These are phyloP conservation scores for Oscheius myriophilus DNA, from an alignment of 2,888 invertebrate species.

Conservation along the genomic window DNA sequence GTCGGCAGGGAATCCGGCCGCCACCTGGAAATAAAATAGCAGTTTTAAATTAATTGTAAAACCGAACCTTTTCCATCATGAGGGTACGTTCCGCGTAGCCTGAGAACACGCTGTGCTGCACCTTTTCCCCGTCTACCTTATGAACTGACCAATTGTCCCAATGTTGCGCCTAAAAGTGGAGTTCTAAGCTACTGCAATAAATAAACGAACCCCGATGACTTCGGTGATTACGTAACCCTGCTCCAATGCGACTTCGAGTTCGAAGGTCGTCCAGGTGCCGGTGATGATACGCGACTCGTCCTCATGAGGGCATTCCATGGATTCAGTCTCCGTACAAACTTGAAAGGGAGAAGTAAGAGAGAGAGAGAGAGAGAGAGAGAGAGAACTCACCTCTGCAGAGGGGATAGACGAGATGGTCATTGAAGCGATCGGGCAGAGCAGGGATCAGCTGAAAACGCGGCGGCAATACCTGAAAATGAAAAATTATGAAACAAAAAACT, in stretches of 20 bases:
- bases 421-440: slow-evolving; percentile 19
- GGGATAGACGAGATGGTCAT: slow-evolving; percentile 5
- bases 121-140: background rate
- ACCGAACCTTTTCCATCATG: background rate
- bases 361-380: too few relatives aligned
- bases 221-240: slow-evolving; percentile 23
- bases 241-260: slow-evolving; percentile 25
- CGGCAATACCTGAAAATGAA: slow-evolving; percentile 10
- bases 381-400: slow-evolving; percentile 18
- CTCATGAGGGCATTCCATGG: slow-evolving; percentile 6
- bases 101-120: slow-evolving; percentile 17
- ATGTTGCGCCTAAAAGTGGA: slow-evolving; percentile 5
- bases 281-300: slow-evolving; percentile 5
- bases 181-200: too few relatives aligned
- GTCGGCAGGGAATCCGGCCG: background rate
- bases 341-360: too few relatives aligned
- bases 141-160: slow-evolving; percentile 10
- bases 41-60: too few relatives aligned
- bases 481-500: background rate
- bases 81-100: slow-evolving; percentile 2
- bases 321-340: slow-evolving; percentile 11
- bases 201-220: slow-evolving; percentile 19
- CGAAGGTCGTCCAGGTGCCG: slow-evolving; percentile 28
- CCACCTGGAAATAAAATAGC: background rate
- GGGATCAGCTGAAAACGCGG: slow-evolving; percentile 11